These are phyloP conservation scores for Acrossocheilus wenchowensis DNA, from an alignment of 2,797 vertebrate genomes.

Conservation along the genomic window DNA sequence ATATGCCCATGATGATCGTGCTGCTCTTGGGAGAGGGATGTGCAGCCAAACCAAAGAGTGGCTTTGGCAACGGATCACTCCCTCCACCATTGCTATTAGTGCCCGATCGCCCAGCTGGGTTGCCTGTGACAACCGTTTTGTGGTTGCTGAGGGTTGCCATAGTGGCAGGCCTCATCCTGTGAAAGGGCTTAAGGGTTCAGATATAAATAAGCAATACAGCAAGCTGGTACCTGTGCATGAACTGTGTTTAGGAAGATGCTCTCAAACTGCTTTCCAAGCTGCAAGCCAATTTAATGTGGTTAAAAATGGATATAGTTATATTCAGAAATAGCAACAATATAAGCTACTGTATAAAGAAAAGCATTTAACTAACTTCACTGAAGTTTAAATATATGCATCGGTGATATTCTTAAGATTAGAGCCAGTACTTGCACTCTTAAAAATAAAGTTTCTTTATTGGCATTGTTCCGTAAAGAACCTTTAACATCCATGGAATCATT, in stretches of 20 bases:
- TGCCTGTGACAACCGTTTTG: conserved; percentile 67
- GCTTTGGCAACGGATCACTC: conserved; percentile 68
- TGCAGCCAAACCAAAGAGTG: conserved; percentile 68
- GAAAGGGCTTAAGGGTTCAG: conserved; percentile 59
- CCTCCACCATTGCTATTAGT: conserved; percentile 63
- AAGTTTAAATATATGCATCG: not conserved
- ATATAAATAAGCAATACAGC: conserved; percentile 68
- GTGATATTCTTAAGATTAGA: too few species aligned
- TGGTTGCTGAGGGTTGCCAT: conserved; percentile 72
- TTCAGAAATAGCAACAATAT: not conserved
- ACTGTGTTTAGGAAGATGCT: not conserved
- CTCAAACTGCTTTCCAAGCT: not conserved
- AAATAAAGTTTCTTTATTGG: not conserved
- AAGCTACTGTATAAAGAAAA: not conserved
- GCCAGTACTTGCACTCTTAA: too few species aligned
- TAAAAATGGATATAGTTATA: not conserved
- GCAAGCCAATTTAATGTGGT: conserved; percentile 1
- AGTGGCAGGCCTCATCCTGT: conserved; percentile 69
- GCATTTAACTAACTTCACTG: not conserved
- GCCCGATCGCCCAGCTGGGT: conserved; percentile 64
- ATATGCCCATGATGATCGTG: conserved; percentile 65
- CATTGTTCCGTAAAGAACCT: not conserved
- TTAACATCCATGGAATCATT: not conserved
- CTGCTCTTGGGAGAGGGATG: conserved; percentile 53
- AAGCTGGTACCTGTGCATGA: conserved; percentile 45